Base-by-base conservation (phyloP, 2,888 invertebrate species). In the Cacoxenus indagator region DNA sequence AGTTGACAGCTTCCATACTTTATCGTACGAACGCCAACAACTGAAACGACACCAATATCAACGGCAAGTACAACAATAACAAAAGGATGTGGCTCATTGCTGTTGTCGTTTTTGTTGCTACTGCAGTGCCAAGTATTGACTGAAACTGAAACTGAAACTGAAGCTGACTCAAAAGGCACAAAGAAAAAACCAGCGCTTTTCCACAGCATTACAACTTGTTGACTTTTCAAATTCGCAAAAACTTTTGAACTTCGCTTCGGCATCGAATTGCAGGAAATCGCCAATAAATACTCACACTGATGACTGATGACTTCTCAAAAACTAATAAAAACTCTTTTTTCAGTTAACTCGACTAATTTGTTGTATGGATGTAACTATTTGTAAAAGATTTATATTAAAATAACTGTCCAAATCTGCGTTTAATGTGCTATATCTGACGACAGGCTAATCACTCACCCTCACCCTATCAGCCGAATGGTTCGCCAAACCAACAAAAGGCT, bases 1-100 rank as follows among this genome's bases (percentile, higher is more conserved):
- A 84, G 78, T 78, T 87, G 87, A 87, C 87, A 86, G 82, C 84
- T 76, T 75, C 82, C 82, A 83, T 75, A 31, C 61, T 62, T 59
- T 27, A n/a, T 27, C 26, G 6, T n/a, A n/a, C n/a, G n/a, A n/a
- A n/a, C n/a, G n/a, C n/a, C n/a, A n/a, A 17, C 29, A 31, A 37
- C 17, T 8, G 17, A 29, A 31, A 59, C 29, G 17, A 26, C 48
- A 26, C 17, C n/a, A n/a, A n/a, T 22, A 9, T 9, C 62, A 62
- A 4, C 17, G 19, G 6, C 54, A 54, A 6, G 14, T 54, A 54
- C 31, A 22, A 37, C 31, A 31, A 59, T 19, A 59, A 19, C 9
- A 37, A 8, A 19, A 55, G 55, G 26, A 55, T 55, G 27, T 48
- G 19, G n/a, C 48, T 48, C 37, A 8, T 31, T 59, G 45, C 65